Evolutionary conservation across 2,797 vertebrate genomes (phyloP).

Genomic region (Propithecus perrieri): DNA sequence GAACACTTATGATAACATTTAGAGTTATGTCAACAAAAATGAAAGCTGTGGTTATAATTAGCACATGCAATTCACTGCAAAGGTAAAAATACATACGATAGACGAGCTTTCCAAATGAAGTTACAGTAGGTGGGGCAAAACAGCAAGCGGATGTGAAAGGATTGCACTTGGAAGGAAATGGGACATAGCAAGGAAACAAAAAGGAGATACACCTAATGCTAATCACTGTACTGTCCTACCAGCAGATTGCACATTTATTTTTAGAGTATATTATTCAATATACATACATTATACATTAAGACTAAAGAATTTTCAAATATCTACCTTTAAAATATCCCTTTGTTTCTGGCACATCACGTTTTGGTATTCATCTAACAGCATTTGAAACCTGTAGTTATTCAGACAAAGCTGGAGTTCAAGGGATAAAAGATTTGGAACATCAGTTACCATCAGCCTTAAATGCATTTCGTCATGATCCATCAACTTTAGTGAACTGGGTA

Average conservation of each 20-base stretch:
- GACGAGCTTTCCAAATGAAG: neutral
- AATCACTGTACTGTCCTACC: neutral
- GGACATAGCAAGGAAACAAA: neutral
- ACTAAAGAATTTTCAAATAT: neutral
- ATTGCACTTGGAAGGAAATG: neutral
- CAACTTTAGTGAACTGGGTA: neutral
- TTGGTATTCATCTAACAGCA: neutral
- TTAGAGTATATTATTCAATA: neutral
- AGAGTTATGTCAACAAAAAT: conserved; percentile 45
- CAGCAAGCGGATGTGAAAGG: neutral
- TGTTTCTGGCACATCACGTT: neutral
- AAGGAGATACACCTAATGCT: neutral
- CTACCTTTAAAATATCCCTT: neutral
- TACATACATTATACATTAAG: neutral
- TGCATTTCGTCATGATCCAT: neutral
- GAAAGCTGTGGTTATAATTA: conserved; percentile 3
- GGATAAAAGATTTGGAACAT: neutral
- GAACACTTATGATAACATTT: conserved; percentile 38
- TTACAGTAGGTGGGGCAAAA: neutral
- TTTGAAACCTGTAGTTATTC: neutral
- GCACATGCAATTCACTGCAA: conserved; percentile 39
- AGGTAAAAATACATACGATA: neutral
- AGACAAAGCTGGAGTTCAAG: neutral
- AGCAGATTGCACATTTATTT: neutral
- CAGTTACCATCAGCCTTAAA: neutral